Evolutionary conservation across 37 sponge, comb jelly and placozoan genomes (phyloP).

Genomic region (Chondrilla cf. caribensis): DNA sequence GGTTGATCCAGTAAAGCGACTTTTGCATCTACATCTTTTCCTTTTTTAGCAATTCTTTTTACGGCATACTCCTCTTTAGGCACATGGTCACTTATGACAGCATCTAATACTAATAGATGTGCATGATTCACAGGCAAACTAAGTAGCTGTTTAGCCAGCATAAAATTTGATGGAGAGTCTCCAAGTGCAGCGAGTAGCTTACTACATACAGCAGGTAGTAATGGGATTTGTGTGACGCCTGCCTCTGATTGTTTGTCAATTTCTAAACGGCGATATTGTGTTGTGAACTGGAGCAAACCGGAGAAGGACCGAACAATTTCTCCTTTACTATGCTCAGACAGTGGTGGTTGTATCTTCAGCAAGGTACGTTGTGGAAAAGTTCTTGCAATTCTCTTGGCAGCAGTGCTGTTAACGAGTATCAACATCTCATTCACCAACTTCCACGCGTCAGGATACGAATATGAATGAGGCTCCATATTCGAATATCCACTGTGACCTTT

Average conservation of each 20-base stretch:
- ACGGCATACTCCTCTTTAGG: not conserved
- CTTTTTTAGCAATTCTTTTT: not conserved
- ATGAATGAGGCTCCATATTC: not conserved
- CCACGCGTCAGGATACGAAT: conserved; percentile 1
- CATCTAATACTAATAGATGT: not conserved
- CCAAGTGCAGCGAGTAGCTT: too few relatives aligned
- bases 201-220: too few relatives aligned
- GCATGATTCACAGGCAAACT: not conserved
- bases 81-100: not conserved
- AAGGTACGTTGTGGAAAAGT: not conserved
- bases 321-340: not conserved
- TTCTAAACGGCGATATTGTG: too few relatives aligned
- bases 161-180: not conserved
- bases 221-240: too few relatives aligned
- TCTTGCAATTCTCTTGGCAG: not conserved
- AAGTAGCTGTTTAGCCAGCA: not conserved
- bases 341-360: not conserved
- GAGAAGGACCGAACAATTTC: not conserved
- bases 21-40: not conserved
- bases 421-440: not conserved
- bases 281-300: too few relatives aligned
- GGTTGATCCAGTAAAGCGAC: not conserved
- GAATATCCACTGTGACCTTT: conserved; percentile 3
- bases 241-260: too few relatives aligned
- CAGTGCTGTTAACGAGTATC: not conserved